Conservation (phyloP, 2,113 vertebrate species). For the Bostrychus sinensis region DNA sequence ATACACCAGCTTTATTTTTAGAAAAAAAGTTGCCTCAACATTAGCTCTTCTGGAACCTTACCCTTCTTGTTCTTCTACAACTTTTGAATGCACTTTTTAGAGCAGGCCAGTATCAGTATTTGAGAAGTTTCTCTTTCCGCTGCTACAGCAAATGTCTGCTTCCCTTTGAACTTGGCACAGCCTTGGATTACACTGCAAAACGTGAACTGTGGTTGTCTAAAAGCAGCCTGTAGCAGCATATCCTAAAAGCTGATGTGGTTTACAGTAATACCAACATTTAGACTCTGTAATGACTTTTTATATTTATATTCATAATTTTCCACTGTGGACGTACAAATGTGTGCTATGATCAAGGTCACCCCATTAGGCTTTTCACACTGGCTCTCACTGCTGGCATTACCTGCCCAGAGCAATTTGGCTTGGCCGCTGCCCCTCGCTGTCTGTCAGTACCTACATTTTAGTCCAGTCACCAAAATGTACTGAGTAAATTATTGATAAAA, state of each 20-base stretch:
- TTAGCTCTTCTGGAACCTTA: no score
- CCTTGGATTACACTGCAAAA: slow-evolving; percentile 42
- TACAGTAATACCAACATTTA: slow-evolving; percentile 36
- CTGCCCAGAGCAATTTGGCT: slow-evolving; percentile 50
- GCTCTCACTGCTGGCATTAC: slow-evolving; percentile 43
- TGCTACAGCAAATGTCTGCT: slow-evolving; percentile 49
- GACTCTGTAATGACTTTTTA: slow-evolving; percentile 33
- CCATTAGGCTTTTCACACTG: slow-evolving; percentile 43
- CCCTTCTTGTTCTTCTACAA: background rate
- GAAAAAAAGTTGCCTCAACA: no score
- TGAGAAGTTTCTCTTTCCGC: slow-evolving; percentile 40
- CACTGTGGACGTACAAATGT: slow-evolving; percentile 31
- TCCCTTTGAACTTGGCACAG: slow-evolving; percentile 48
- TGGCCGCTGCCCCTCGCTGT: slow-evolving; percentile 24
- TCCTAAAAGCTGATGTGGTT: slow-evolving; percentile 47
- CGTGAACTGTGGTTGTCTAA: slow-evolving; percentile 31
- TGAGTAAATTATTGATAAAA: slow-evolving; percentile 7
- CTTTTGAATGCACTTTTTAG: background rate
- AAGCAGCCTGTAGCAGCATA: slow-evolving; percentile 30
- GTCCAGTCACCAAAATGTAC: slow-evolving; percentile 9
- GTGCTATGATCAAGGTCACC: slow-evolving; percentile 52
- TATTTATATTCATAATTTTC: slow-evolving; percentile 50
- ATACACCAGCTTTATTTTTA: no score
- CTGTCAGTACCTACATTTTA: slow-evolving; percentile 27
- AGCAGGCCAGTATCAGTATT: slow-evolving; percentile 13